Conservation (phyloP, 2,888 invertebrate genomes). For the Cerastis rubricosa region DNA sequence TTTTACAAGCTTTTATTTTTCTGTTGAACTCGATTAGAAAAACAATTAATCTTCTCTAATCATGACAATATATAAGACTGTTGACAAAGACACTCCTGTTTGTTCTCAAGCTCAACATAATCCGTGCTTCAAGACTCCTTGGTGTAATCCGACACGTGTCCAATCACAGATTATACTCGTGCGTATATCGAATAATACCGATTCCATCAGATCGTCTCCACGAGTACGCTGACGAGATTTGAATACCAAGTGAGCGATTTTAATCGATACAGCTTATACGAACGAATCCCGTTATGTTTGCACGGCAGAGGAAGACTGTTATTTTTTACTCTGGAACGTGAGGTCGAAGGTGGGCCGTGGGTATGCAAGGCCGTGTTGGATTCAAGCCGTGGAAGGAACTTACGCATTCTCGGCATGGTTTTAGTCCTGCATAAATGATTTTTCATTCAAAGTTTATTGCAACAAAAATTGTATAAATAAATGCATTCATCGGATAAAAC, state of each 20-base stretch:
- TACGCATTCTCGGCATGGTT: background rate
- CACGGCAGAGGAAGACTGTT: background rate
- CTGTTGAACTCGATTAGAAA: background rate
- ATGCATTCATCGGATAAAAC: background rate
- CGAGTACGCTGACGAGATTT: conserved; percentile 24
- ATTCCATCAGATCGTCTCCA: conserved; percentile 40
- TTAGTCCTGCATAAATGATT: background rate
- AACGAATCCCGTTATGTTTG: conserved; percentile 4
- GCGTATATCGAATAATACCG: conserved; percentile 26
- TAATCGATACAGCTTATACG: conserved; percentile 43
- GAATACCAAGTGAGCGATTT: conserved; percentile 53
- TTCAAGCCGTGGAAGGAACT: background rate
- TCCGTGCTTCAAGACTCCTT: conserved; percentile 4
- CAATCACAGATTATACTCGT: conserved; percentile 52
- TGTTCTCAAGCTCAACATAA: conserved; percentile 10
- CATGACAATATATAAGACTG: background rate
- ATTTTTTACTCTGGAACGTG: conserved; percentile 15
- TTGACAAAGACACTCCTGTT: conserved; percentile 17
- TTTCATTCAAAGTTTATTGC: background rate
- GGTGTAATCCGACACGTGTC: conserved; percentile 40
- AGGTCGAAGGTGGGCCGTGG: background rate
- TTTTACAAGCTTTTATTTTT: background rate
- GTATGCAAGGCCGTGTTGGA: background rate
- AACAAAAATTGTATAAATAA: background rate
- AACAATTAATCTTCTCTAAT: background rate